Conservation (phyloP, 2,888 invertebrate genomes). For the Conus canariensis region DNA sequence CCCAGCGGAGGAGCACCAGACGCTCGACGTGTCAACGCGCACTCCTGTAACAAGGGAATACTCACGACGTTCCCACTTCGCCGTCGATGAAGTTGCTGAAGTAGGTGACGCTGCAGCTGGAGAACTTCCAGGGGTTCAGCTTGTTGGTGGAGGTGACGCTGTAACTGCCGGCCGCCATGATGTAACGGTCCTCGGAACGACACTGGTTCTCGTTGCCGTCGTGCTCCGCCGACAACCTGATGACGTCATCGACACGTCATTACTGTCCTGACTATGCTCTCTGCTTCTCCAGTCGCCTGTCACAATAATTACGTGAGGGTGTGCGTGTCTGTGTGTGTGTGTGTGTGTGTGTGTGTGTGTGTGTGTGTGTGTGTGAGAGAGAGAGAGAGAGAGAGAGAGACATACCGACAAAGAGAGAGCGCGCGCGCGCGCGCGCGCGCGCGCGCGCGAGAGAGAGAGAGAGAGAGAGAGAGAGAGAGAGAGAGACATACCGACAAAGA, state of each 20-base stretch:
- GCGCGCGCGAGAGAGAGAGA: too few relatives aligned
- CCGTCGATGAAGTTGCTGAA: slow-evolving; percentile 45
- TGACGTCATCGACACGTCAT: slow-evolving; percentile 12
- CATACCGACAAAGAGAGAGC: too few relatives aligned
- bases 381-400: too few relatives aligned
- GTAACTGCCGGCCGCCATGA: slow-evolving; percentile 59
- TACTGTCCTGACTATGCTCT: background rate
- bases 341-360: too few relatives aligned
- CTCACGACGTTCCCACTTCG: background rate
- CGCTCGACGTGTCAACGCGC: too few relatives aligned
- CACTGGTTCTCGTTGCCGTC: slow-evolving; percentile 67
- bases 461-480: too few relatives aligned
- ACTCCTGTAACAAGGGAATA: too few relatives aligned
- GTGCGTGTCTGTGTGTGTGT: background rate
- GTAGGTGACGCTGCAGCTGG: slow-evolving; percentile 57
- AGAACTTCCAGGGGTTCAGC: slow-evolving; percentile 67
- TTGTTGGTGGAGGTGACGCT: slow-evolving; percentile 46
- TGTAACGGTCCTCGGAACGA: slow-evolving; percentile 59
- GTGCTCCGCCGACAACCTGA: slow-evolving; percentile 66
- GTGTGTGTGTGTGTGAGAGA: too few relatives aligned
- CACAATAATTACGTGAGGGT: too few relatives aligned
- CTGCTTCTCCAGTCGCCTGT: background rate
- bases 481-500: too few relatives aligned
- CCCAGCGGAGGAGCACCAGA: too few relatives aligned
- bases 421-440: too few relatives aligned